These are phyloP conservation scores for Vireo altiloquus DNA, from an alignment of 2,113 vertebrate genomes.

Conservation along the genomic window DNA sequence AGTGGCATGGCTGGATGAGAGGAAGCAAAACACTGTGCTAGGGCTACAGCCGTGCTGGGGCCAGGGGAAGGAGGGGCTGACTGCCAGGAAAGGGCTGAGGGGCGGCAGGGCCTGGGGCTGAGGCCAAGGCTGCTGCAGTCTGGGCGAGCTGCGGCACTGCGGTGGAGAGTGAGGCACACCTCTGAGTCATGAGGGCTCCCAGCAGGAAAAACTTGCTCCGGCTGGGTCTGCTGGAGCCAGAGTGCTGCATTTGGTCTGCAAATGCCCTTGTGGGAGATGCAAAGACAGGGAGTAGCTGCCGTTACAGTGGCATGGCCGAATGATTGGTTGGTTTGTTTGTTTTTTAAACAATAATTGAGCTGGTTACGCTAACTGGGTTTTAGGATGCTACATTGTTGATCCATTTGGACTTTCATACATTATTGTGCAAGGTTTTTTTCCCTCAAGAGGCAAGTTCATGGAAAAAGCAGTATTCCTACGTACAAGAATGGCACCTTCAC, in stretches of 20 bases:
- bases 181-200: accelerated
- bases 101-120: accelerated
- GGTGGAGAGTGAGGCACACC: accelerated
- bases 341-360: background rate
- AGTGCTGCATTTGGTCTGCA: no score
- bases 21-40: background rate
- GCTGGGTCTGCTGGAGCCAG: accelerated
- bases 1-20: background rate
- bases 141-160: accelerated
- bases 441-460: background rate
- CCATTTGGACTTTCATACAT: background rate
- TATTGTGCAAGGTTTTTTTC: background rate
- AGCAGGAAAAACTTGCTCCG: background rate
- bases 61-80: background rate
- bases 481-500: background rate
- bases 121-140: background rate
- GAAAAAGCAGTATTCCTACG: background rate
- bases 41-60: background rate
- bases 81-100: background rate
- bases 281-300: background rate
- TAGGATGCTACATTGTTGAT: background rate
- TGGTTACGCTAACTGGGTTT: background rate
- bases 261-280: background rate
- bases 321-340: accelerated
- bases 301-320: background rate